These are phyloP conservation scores for Drosophila infuscata DNA, from an alignment of 2,888 invertebrate genomes.

Conservation along the genomic window DNA sequence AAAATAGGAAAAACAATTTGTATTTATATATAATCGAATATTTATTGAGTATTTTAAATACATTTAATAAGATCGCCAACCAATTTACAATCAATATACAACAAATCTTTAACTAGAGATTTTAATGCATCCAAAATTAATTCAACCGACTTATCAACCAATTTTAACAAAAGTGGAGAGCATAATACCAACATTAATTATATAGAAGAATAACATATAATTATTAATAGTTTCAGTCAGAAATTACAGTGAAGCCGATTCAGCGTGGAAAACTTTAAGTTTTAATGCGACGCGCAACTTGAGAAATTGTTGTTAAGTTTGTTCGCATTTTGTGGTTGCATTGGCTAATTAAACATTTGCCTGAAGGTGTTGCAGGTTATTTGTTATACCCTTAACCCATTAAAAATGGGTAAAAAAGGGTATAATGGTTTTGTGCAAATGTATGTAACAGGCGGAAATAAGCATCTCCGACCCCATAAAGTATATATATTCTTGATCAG, in stretches of 20 bases:
- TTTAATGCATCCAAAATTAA: neutral
- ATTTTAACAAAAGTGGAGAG: neutral
- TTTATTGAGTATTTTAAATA: neutral
- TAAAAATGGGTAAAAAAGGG: too few species aligned
- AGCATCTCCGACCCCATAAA: too few species aligned
- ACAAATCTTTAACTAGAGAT: too few species aligned
- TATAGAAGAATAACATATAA: neutral
- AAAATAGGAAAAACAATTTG: neutral
- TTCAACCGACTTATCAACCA: neutral
- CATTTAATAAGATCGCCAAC: too few species aligned
- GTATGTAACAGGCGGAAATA: too few species aligned
- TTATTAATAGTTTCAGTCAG: neutral
- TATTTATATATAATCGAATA: neutral
- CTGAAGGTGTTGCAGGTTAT: constrained; percentile 30
- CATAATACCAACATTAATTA: neutral
- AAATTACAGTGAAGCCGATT: neutral
- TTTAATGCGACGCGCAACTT: neutral
- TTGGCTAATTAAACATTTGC: neutral
- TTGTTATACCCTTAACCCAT: neutral
- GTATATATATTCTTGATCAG: too few species aligned
- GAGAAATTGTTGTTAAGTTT: neutral
- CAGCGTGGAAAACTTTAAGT: neutral
- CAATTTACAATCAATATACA: too few species aligned
- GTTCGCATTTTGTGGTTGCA: neutral
- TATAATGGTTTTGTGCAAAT: too few species aligned